Base-by-base conservation (phyloP, 2,113 vertebrate species). In the Lamprologus callipterus region DNA sequence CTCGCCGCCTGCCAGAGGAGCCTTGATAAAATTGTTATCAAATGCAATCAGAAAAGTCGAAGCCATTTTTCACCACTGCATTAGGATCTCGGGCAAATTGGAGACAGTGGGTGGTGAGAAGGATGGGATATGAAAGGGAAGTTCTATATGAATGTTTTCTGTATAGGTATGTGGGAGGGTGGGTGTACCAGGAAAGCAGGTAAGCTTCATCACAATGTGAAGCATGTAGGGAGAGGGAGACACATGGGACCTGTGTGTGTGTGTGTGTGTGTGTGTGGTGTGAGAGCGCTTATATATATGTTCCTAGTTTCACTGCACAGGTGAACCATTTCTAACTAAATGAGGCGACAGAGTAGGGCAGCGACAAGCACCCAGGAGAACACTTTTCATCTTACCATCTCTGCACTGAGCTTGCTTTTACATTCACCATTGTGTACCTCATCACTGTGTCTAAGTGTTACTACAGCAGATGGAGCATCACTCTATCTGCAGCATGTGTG, bases 1-100 rank as follows among this genome's bases (percentile, higher is more conserved):
- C 89, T 93, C 81, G 80, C 89, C 54, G 87, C 89, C 94, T 95
- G 96, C 96, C 94, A 95, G 95, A 94, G 80, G 51, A 95, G 87
- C 89, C 94, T 96, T 93, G 97, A 96, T 95, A 94, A 97, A 97
- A 97, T 96, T 97, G 94, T 96, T 96, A 96, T 96, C 95, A 95
- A 95, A 96, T 89, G 95, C 94, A 96, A 96, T 96, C 96, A 95
- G 91, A 94, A 90, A 93, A 92, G 95, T 94, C 84, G 53, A 93
- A 93, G 93, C 86, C 93, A 90, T 93, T 93, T 92, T 94, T 95
- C 92, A 93, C 86, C 93, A 93, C 85, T 40, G 70, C 87, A 94
- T 92, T 95, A 94, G 93, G 88, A 94, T 95, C 85, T 79, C 4
- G 17, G 87, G 90, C 87, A 85, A 89, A 92, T 85, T 81, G 73